Evolutionary conservation across 2,888 invertebrate genomes (phyloP), one percentile per base, ranked within the genome.

Genomic region (Archaeoteleia sp.): DNA sequence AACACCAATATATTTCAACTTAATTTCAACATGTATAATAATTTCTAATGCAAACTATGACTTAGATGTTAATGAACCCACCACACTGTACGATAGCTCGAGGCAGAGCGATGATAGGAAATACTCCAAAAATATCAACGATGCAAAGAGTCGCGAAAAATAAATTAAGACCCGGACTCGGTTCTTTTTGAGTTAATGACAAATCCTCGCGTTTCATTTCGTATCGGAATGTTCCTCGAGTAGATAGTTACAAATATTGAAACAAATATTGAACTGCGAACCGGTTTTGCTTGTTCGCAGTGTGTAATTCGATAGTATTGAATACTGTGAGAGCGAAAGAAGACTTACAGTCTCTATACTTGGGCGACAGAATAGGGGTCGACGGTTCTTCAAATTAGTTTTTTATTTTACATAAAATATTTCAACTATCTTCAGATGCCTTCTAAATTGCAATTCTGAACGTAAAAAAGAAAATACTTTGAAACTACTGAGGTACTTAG

Each of bases 91-190:
- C 91, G 13, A 95, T 88, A 15, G 92, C 88, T 72, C 91, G 90
- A 0, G 94, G 94, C 55, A 95, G 82, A 0, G 93, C 90, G 8
- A 95, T 89, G 1, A 95, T 90, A 0, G 94, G 94, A 79, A 94
- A 94, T 0, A 95, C 93, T 32, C 94, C 95, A 78, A 95, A 94
- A 37, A 94, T 88, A 82, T 94, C 94, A 10, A 95, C 88, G 15
- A 95, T 90, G 82, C 94, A 94, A 30, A 94, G 87, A 8, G 91
- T 87, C 0, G 93, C 90, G 80, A 93, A 91, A 39, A 92, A 81
- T 1, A 92, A 87, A 23, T 92, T 91, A 2, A 94, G 87, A 0
- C 90, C 90, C n/a, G 81, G 71, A 60, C 70, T 78, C 1, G 53
- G 37, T 13, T 75, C 55, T 45, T 75, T 77, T 20, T 60, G 45